A percentile compares a stretch with the other conserved stretches of the same genome.
These are phyloP conservation scores for Antedon mediterranea DNA, from an alignment of 53 echinoderm and acorn worm genomes.

Conservation along the genomic window DNA sequence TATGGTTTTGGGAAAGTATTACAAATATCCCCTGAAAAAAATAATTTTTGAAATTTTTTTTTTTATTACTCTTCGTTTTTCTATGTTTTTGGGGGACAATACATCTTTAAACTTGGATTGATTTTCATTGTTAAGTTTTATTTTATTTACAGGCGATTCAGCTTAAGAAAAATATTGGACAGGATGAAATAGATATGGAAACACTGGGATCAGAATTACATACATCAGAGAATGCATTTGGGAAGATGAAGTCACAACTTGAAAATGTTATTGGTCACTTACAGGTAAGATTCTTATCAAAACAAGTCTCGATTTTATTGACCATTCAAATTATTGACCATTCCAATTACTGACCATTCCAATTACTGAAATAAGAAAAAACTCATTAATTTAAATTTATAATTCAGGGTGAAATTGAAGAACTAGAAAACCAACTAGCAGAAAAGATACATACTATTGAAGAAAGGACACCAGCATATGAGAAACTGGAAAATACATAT, in stretches of 20 bases:
- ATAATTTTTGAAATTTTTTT: no score
- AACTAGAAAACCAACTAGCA: slow-evolving; percentile 31
- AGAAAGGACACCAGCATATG: slow-evolving; percentile 52
- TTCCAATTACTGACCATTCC: no score
- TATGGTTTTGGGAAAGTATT: no score
- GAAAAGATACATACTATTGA: slow-evolving; percentile 46
- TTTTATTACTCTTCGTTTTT: no score
- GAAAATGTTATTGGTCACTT: slow-evolving; percentile 16
- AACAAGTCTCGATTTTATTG: no score
- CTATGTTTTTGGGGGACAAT: no score
- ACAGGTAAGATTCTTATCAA: no score
- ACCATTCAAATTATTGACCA: no score
- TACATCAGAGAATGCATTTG: slow-evolving; percentile 32
- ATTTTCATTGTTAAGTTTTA: no score
- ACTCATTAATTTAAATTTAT: not conserved
- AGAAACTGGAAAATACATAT: slow-evolving; percentile 49
- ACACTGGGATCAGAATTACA: slow-evolving; percentile 30
- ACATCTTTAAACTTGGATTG: no score
- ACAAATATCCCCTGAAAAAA: no score
- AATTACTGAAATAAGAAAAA: slow-evolving; percentile 12
- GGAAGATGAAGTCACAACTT: slow-evolving; percentile 44
- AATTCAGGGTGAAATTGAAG: slow-evolving; percentile 33
- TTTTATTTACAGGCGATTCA: slow-evolving; percentile 31
- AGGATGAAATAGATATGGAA: slow-evolving; percentile 34
- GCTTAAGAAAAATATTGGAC: slow-evolving; percentile 38